Conservation (phyloP, 2,113 vertebrate genomes). For the Natator depressus region DNA sequence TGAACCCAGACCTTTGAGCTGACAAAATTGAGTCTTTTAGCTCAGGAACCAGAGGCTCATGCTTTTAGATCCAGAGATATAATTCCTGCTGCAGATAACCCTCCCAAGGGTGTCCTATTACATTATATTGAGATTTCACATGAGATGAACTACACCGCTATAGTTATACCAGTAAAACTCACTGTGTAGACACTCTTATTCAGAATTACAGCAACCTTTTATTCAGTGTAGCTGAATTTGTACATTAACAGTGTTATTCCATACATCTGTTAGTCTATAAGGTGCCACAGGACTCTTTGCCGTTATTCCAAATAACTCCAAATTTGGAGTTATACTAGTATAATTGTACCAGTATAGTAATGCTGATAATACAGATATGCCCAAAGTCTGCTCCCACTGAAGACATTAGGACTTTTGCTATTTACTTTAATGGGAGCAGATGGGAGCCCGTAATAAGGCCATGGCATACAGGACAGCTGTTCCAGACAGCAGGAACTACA, state of each 20-base stretch:
- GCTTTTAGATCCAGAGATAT: background rate
- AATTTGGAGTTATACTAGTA: too few species aligned
- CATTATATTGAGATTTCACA: background rate
- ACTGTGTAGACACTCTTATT: too few species aligned
- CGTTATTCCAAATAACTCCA: too few species aligned
- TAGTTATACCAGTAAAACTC: too few species aligned
- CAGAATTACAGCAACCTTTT: too few species aligned
- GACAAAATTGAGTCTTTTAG: background rate
- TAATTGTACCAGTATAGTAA: too few species aligned
- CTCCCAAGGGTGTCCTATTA: background rate
- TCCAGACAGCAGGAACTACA: background rate
- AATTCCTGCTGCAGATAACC: background rate
- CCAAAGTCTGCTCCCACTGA: background rate
- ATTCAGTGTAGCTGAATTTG: too few species aligned
- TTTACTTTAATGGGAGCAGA: background rate
- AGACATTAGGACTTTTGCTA: background rate
- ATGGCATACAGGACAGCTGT: background rate
- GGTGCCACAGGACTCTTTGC: too few species aligned
- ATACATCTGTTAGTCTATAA: too few species aligned
- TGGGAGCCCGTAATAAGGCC: background rate
- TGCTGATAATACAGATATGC: too few species aligned
- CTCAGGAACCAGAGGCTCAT: background rate
- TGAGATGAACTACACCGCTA: too few species aligned
- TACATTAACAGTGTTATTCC: too few species aligned
- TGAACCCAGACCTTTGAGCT: background rate